Evolutionary conservation across 2,888 invertebrate species (phyloP).

Genomic region (Meiosimyza platycephala): DNA sequence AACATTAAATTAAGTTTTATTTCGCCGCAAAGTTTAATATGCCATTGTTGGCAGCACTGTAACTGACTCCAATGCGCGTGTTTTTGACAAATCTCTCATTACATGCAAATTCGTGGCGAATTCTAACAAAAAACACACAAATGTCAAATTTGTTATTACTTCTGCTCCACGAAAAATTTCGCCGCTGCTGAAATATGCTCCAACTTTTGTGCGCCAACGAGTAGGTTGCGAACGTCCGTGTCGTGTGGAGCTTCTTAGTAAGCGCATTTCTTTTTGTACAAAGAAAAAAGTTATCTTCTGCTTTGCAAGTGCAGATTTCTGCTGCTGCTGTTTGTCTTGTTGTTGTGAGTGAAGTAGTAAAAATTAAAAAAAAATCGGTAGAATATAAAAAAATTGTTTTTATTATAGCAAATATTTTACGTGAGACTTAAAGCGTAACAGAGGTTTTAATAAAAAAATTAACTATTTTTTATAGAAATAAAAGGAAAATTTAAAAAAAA

Average conservation of each 20-base stretch:
- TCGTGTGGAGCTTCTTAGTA: conserved; percentile 19
- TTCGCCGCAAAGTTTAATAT: neutral
- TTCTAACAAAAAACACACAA: neutral
- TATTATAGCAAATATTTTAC: conserved; percentile 5
- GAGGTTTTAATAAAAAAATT: neutral
- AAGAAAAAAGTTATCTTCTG: neutral
- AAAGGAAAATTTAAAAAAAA: conserved; percentile 16
- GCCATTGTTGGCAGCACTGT: conserved; percentile 12
- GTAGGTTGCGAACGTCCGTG: conserved; percentile 32
- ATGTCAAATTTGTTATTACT: neutral
- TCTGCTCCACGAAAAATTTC: neutral
- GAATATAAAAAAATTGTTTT: conserved; percentile 9
- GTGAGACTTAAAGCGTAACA: neutral
- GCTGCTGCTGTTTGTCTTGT: conserved; percentile 15
- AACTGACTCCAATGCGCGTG: neutral
- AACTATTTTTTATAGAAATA: conserved; percentile 19
- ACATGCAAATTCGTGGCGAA: neutral
- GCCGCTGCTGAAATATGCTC: neutral
- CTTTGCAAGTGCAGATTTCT: conserved; percentile 22
- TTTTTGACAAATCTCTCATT: conserved; percentile 13
- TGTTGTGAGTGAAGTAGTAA: conserved; percentile 37
- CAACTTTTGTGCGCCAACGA: conserved; percentile 10
- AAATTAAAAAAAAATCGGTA: conserved; percentile 25
- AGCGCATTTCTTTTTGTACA: conserved; percentile 15
- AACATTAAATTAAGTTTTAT: neutral